Base-by-base conservation (phyloP, 53 echinoderm and acorn worm species). In the Arbacia lixula region DNA sequence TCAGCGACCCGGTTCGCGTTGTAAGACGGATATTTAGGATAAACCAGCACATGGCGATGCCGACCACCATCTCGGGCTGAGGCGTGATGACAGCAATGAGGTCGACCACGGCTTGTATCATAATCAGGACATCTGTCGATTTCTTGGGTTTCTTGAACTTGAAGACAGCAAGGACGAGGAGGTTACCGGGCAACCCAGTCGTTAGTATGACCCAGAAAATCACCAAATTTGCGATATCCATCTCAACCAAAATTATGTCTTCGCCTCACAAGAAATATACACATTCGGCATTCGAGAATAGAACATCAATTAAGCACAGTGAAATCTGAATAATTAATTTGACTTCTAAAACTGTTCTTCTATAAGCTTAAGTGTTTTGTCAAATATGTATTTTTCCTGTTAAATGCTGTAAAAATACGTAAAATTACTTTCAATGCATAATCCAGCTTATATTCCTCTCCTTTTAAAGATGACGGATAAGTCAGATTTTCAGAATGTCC, bases 141-240 rank as follows among this genome's bases (percentile, higher is more conserved):
- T 76, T 84, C 39, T 66, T 75, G 2, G 54, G 71, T 1, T 51
- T 33, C 42, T 91, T 91, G 65, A 37, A 37, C 66, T 34, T 54
- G 69, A 39, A 91, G 17, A 84, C 87, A 2, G 58, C 60, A 6
- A 91, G 21, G 60, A 87, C 77, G 4, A 87, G 32, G 21, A 54
- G 5, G 29, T 91, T 91, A 32, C 91, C 91, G 2, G 91, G 87
- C 12, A 91, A 31, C 1, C 91, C 91, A n/a, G 87, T 37, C 11
- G 76, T 16, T 16, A 83, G 29, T 12, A 91, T 68, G 28, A 85
- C 14, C 4, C 77, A 57, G 40, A 77, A 77, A 37, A 77, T 77
- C 9, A 29, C 60, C 11, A 58, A 11, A 58, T 40, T 60, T 37
- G 37, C 77, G 11, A 77, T 58, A 60, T 77, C 77, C 56, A 77